phyloP scores from a whole-genome alignment of 2,888 invertebrate genomes.

The Hypena proboscidalis region DNA sequence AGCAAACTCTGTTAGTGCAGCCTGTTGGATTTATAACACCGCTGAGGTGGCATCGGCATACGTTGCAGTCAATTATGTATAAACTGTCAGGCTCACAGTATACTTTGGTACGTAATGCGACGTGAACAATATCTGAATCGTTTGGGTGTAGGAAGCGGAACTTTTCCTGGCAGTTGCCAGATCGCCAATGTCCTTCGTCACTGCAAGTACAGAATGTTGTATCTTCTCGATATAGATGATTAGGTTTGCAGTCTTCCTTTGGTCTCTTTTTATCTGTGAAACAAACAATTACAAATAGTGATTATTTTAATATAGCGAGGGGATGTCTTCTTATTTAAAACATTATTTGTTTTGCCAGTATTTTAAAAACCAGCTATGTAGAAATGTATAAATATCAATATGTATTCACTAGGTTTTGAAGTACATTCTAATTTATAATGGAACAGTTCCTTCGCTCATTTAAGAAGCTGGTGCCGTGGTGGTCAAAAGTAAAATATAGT shows the following conservation, averaged over 20 bases:
- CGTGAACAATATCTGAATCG: too few relatives aligned
- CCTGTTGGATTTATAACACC: constrained; percentile 39
- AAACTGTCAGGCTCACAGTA: constrained; percentile 46
- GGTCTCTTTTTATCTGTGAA: constrained; percentile 23
- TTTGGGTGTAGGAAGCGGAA: constrained; percentile 44
- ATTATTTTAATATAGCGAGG: too few relatives aligned
- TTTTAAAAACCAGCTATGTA: too few relatives aligned
- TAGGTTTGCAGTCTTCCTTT: constrained; percentile 43
- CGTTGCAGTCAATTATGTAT: constrained; percentile 59
- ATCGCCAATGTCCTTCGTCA: constrained; percentile 52
- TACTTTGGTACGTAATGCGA: constrained; percentile 42
- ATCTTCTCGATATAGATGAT: constrained; percentile 46
- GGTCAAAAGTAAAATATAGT: too few relatives aligned
- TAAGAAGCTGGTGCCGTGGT: too few relatives aligned
- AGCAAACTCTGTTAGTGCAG: constrained; percentile 58
- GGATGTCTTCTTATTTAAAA: too few relatives aligned
- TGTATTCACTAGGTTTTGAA: too few relatives aligned
- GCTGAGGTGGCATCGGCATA: constrained; percentile 52
- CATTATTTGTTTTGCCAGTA: too few relatives aligned
- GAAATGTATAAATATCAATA: too few relatives aligned
- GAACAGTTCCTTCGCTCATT: too few relatives aligned
- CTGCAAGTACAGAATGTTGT: constrained; percentile 55
- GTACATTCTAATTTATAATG: too few relatives aligned
- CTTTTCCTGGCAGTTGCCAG: constrained; percentile 47
- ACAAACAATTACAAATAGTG: too few relatives aligned